Conservation (phyloP, 2,797 vertebrate species). For the Coregonus suidteri region DNA sequence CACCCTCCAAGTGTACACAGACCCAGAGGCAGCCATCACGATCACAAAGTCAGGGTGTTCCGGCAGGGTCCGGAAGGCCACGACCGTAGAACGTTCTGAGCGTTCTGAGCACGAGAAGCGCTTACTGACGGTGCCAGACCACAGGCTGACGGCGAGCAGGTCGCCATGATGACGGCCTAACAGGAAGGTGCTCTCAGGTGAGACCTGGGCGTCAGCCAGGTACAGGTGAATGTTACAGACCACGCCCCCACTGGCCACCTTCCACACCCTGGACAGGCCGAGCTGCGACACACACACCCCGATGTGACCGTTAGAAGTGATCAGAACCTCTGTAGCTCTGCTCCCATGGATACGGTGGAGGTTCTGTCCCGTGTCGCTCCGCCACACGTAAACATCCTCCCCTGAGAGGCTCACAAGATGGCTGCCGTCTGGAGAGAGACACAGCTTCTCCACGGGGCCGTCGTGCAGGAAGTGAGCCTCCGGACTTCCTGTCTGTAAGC, state of each 20-base stretch:
- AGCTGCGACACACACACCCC: constrained; percentile 73
- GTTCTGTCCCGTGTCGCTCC: constrained; percentile 69
- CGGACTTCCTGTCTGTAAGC: constrained; percentile 48
- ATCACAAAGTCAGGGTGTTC: constrained; percentile 75
- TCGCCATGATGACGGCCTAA: constrained; percentile 66
- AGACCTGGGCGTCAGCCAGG: constrained; percentile 71
- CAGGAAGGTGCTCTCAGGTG: constrained; percentile 79
- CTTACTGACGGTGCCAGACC: constrained; percentile 78
- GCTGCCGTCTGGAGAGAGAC: constrained; percentile 62
- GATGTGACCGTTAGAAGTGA: constrained; percentile 72
- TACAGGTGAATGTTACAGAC: constrained; percentile 72
- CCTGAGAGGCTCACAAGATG: constrained; percentile 70
- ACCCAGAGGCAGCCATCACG: constrained; percentile 67
- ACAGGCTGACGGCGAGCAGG: constrained; percentile 79
- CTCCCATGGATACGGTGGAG: constrained; percentile 64
- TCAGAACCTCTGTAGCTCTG: constrained; percentile 68
- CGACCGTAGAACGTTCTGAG: constrained; percentile 53
- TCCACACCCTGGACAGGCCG: constrained; percentile 76
- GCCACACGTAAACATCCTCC: constrained; percentile 79
- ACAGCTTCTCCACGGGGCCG: constrained; percentile 64
- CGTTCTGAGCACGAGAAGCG: constrained; percentile 63
- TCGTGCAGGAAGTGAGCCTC: constrained; percentile 66
- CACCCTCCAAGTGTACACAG: constrained; percentile 79
- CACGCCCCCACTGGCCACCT: constrained; percentile 62
- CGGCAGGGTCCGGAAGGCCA: constrained; percentile 71